Percentiles rank a stretch among this genome's conserved stretches.
These are phyloP conservation scores for Bolinopsis microptera DNA, from an alignment of 37 sponge, comb jelly and placozoan species.

Conservation along the genomic window DNA sequence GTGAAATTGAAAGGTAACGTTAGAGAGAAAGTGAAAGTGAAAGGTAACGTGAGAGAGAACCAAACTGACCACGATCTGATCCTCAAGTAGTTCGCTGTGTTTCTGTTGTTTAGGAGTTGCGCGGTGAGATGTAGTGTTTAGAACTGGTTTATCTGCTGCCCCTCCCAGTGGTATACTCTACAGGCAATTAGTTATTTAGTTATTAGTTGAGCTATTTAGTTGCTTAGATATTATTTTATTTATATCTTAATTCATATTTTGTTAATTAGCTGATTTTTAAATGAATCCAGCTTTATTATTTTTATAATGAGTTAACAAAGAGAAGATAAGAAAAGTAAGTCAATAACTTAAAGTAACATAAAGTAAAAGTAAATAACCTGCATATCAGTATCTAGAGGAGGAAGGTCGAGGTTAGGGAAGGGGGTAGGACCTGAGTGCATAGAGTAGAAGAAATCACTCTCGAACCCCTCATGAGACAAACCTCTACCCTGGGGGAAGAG, in stretches of 20 bases:
- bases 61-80: constrained; percentile 29
- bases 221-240: not conserved
- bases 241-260: too few relatives aligned
- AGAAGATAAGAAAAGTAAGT: too few relatives aligned
- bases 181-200: not conserved
- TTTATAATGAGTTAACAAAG: too few relatives aligned
- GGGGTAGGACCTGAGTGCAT: not conserved
- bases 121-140: not conserved
- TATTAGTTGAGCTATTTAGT: not conserved
- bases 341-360: too few relatives aligned
- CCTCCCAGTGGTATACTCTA: constrained; percentile 64
- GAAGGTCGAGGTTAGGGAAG: constrained; percentile 19
- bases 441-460: constrained; percentile 55
- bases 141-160: not conserved
- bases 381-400: constrained; percentile 31
- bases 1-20: too few relatives aligned
- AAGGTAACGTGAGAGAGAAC: too few relatives aligned
- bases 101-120: not conserved
- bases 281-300: too few relatives aligned
- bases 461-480: not conserved
- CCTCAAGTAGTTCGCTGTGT: constrained; percentile 19
- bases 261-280: too few relatives aligned
- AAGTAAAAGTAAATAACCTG: too few relatives aligned
- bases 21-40: too few relatives aligned
- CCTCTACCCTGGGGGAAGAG: not conserved